Conservation (phyloP, 1,140 invertebrate species). For the Leptinotarsa undecemlineata region DNA sequence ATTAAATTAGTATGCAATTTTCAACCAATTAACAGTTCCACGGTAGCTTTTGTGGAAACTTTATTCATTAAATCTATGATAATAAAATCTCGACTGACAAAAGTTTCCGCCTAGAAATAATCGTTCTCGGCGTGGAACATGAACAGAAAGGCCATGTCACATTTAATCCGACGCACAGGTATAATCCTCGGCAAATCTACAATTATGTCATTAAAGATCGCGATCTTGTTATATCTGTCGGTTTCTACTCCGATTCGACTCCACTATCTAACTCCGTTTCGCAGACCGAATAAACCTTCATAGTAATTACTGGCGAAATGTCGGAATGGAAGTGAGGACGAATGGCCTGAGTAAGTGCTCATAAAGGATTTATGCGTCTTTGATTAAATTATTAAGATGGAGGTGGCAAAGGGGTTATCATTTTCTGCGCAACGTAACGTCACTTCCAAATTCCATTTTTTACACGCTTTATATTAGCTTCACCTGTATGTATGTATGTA, state of each 20-base stretch:
- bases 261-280: background rate
- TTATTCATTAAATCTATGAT: no score
- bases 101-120: background rate
- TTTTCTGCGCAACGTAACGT: no score
- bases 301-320: background rate
- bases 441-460: no score
- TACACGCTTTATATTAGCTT: no score
- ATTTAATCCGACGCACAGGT: background rate
- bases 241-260: constrained; percentile 1
- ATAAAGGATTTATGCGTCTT: background rate
- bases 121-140: background rate
- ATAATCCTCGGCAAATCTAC: background rate
- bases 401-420: no score
- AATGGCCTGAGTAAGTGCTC: background rate
- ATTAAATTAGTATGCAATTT: no score
- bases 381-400: background rate
- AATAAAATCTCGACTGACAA: no score
- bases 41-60: no score
- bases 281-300: background rate
- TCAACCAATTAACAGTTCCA: no score
- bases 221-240: background rate
- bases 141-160: background rate
- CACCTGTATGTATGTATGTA: no score
- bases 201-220: background rate
- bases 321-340: background rate